Evolutionary conservation across 2,113 vertebrate genomes (phyloP), one percentile per base, ranked within the genome.

Genomic region (Scytalopus superciliaris): DNA sequence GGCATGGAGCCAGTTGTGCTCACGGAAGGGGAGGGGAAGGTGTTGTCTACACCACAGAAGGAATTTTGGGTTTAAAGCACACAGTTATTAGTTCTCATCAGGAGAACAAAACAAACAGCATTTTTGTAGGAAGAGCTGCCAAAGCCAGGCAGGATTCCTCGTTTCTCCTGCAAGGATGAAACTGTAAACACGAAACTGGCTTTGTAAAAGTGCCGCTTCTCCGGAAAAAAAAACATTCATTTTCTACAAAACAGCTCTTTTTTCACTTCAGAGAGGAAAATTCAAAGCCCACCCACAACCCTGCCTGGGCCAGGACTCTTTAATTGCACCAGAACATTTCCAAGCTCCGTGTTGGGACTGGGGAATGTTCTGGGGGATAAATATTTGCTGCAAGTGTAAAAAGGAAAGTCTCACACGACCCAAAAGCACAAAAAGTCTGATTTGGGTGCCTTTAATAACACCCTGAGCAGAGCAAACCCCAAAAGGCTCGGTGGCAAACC

Each of bases 11-110:
- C 28, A 24, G 19, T 0, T 13, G 14, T 4, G 10, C 50, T 16
- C 49, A 37, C 0, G 2, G 67, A 14, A 0, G 0, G 22, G 39
- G 37, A 59, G 28, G 40, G 24, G 30, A 66, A 69, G 14, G 67
- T 5, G 28, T 37, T 85, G 82, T 45, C 21, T 30, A 10, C 0
- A 7, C 12, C 22, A 4, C 0, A 22, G 40, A 56, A 56, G 35
- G 59, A 5, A 2, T 23, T 17, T 9, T 42, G 7, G 15, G 19
- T 87, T 68, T 27, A 12, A 73, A 82, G 6, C 49, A 45, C 13
- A 28, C 4, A 40, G 16, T 28, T 77, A n/a, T 24, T 44, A 25
- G 63, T 89, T 84, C 82, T 53, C 69, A n/a, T n/a, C 74, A 23
- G 33, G 74, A 39, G 19, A 72, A n/a, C 39, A 88, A 92, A 84